Base-by-base conservation (phyloP, 2,113 vertebrate species). In the Asarcornis scutulata region DNA sequence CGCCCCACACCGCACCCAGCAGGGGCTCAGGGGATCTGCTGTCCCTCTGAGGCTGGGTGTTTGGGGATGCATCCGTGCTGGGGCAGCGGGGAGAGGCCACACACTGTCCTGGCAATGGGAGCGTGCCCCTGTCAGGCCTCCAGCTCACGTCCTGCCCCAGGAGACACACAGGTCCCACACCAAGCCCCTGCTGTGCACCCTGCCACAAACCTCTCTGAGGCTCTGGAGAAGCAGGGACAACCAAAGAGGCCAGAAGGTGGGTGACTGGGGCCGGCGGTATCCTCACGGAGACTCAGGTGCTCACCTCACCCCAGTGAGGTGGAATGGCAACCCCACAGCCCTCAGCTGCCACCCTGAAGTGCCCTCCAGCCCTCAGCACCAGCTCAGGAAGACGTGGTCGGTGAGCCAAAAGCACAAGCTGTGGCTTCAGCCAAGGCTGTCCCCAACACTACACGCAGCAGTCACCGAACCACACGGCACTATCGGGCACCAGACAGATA, bases 31-130 rank as follows among this genome's bases (percentile, higher is more conserved):
- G 32, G 29, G 4, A 64, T n/a, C 55, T 22, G 4, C 8, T 4
- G 21, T 29, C 71, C 67, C 71, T 66, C 63, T 2, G 27, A 58
- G 55, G n/a, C 31, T 9, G 25, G 5, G 73, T 21, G 1, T 40
- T 4, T 15, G 60, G 69, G 56, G 42, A 25, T 15, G 48, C 34
- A 29, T 67, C 78, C 15, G 11, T 69, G 67, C 67, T 1, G 2
- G 8, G 0, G 1, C 44, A 8, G 6, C 0, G 2, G 52, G 74
- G 52, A 63, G 20, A 13, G 18, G n/a, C 42, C 2, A 3, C 40
- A 0, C 2, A 1, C 0, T 0, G 22, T 52, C 44, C 78, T 62
- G 32, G 53, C 1, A 2, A 9, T 77, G n/a, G 2, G 4, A 73
- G 13, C 32, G 18, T 2, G 22, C 48, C 38, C 8, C 11, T 8